phyloP scores from a whole-genome alignment of 2,888 invertebrate species.

The Labia minor region DNA sequence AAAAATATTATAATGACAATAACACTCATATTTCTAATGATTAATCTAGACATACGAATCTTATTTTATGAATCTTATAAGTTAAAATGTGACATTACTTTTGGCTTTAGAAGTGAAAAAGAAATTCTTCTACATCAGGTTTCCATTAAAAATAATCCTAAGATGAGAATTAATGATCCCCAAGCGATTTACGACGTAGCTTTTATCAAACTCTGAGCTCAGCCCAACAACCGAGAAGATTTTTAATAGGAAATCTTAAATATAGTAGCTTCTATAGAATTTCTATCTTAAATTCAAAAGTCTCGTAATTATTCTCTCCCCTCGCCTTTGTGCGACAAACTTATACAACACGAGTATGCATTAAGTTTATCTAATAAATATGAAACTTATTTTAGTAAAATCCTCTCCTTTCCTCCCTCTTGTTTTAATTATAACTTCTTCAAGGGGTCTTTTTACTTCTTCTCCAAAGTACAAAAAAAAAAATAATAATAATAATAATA shows the following conservation, averaged over 20 bases:
- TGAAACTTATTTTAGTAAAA: no score
- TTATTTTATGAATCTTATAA: background rate
- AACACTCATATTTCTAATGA: background rate
- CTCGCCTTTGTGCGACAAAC: background rate
- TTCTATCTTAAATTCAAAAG: background rate
- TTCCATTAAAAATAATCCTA: constrained; percentile 13
- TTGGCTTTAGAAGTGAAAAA: background rate
- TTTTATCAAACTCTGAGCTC: background rate
- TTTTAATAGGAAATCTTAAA: constrained; percentile 13
- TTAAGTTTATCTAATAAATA: no score
- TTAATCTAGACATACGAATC: constrained; percentile 7
- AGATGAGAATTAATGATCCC: background rate
- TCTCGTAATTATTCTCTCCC: background rate
- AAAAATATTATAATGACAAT: constrained; percentile 4
- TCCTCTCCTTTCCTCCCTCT: no score
- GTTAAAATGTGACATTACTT: background rate
- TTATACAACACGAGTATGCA: no score
- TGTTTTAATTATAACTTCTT: no score
- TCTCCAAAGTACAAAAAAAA: no score
- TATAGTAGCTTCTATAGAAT: constrained; percentile 13
- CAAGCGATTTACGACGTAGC: background rate
- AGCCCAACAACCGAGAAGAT: background rate
- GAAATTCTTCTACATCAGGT: constrained; percentile 7
- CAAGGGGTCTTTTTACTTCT: no score
- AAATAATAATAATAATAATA: no score